Conservation (phyloP, 2,113 vertebrate genomes). For the Strix aluco region DNA sequence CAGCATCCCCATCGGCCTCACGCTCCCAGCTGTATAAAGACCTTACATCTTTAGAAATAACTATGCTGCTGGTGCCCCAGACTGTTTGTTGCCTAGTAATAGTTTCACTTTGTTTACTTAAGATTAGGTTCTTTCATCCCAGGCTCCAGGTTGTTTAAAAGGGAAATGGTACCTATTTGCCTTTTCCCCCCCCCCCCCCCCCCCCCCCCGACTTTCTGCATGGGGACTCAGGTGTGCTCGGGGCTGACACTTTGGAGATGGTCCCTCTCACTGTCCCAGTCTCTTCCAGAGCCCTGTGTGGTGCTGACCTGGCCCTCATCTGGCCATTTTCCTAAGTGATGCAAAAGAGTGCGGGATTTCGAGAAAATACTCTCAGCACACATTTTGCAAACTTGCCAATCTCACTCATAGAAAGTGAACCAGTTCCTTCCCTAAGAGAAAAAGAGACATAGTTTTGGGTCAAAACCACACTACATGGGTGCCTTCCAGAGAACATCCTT, state of each 20-base stretch:
- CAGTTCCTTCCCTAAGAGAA: background rate
- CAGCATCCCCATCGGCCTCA: background rate
- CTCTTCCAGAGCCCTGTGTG: background rate
- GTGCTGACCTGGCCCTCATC: background rate
- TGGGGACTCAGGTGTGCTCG: background rate
- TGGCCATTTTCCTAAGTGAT: background rate
- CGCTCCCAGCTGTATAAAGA: background rate
- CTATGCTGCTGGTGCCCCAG: accelerated
- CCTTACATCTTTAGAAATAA: background rate
- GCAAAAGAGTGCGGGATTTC: background rate
- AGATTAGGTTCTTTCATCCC: background rate
- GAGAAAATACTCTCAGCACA: background rate
- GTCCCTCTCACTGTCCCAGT: background rate
- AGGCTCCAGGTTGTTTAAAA: background rate
- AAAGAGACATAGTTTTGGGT: background rate
- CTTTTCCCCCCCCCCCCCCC: too few relatives aligned
- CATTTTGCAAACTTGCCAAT: background rate
- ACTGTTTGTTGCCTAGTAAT: background rate
- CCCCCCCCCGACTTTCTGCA: background rate
- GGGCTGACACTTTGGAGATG: background rate
- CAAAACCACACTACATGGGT: background rate
- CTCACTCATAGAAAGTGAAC: background rate
- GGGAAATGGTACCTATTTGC: background rate
- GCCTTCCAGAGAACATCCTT: background rate
- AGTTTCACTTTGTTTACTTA: background rate